Percentiles rank a stretch among this genome's conserved stretches.
Conservation (phyloP, 2,888 invertebrate species). For the Watsonalla cultraria region DNA sequence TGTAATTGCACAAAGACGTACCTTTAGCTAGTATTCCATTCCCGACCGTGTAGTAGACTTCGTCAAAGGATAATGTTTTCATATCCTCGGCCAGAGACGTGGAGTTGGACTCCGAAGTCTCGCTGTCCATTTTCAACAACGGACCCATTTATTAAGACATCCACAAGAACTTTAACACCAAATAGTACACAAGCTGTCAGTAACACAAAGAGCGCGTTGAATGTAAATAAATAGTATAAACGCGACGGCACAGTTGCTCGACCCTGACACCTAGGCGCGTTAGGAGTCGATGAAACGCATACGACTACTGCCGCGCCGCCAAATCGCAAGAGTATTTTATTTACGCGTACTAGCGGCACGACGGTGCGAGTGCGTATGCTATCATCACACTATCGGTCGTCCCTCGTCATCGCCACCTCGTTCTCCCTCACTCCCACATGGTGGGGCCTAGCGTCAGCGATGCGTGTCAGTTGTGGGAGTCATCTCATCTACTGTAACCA, state of each 20-base stretch:
- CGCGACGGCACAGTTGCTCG: conserved; percentile 20
- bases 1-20: conserved; percentile 41
- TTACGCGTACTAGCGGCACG: no score
- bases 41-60: conserved; percentile 82
- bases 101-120: conserved; percentile 60
- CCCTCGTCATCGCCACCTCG: no score
- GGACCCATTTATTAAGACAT: conserved; percentile 31
- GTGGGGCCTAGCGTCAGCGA: no score
- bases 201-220: conserved; percentile 53
- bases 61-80: conserved; percentile 82
- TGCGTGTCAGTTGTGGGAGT: no score
- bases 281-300: conserved; percentile 22
- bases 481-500: no score
- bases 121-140: conserved; percentile 51
- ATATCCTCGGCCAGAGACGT: conserved; percentile 63
- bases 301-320: conserved; percentile 27
- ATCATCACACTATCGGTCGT: no score
- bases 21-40: conserved; percentile 78
- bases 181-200: conserved; percentile 37
- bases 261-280: conserved; percentile 36
- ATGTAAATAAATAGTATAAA: conserved; percentile 53
- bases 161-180: not conserved
- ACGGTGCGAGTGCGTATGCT: no score
- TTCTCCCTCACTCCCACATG: no score
- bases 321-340: no score